These are phyloP conservation scores for Caenorhabditis sinica DNA, from an alignment of 2,888 invertebrate species.

Conservation along the genomic window DNA sequence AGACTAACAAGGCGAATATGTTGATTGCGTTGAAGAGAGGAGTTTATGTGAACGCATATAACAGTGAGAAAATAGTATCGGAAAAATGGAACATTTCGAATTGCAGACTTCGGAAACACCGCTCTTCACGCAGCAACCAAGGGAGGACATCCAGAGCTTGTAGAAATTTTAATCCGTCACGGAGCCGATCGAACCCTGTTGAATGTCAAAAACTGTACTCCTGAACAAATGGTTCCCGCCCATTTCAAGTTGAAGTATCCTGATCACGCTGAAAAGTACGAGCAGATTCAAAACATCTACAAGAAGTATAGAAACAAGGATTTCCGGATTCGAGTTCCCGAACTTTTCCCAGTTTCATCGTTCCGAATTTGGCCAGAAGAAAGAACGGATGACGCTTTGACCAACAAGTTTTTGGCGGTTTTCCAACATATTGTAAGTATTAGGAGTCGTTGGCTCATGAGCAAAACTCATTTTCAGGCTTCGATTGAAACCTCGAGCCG, in stretches of 20 bases:
- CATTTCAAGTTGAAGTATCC: not conserved
- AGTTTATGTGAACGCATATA: conserved; percentile 18
- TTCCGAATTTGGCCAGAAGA: conserved; percentile 17
- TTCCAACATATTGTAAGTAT: conserved; percentile 16
- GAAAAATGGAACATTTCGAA: not conserved
- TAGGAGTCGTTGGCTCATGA: not conserved
- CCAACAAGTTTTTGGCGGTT: not conserved
- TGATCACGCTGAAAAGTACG: not conserved
- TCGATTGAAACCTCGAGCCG: not conserved
- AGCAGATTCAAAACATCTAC: not conserved
- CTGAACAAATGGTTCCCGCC: conserved; percentile 19
- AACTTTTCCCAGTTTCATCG: not conserved
- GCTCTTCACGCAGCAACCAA: conserved; percentile 19
- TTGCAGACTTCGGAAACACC: conserved; percentile 32
- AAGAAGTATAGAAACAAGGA: conserved; percentile 9
- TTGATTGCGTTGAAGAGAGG: conserved; percentile 8
- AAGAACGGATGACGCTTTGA: not conserved
- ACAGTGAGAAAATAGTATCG: conserved; percentile 8
- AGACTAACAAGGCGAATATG: conserved; percentile 22
- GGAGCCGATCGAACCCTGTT: conserved; percentile 31
- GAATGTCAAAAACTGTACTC: conserved; percentile 18
- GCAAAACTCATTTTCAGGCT: conserved; percentile 1
- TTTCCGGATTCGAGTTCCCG: conserved; percentile 11
- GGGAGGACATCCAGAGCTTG: not conserved
- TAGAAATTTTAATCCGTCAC: conserved; percentile 19